Percentiles rank a stretch among this genome's conserved stretches.
Conservation (phyloP, 2,888 invertebrate genomes). For the Trichacis sp. region DNA sequence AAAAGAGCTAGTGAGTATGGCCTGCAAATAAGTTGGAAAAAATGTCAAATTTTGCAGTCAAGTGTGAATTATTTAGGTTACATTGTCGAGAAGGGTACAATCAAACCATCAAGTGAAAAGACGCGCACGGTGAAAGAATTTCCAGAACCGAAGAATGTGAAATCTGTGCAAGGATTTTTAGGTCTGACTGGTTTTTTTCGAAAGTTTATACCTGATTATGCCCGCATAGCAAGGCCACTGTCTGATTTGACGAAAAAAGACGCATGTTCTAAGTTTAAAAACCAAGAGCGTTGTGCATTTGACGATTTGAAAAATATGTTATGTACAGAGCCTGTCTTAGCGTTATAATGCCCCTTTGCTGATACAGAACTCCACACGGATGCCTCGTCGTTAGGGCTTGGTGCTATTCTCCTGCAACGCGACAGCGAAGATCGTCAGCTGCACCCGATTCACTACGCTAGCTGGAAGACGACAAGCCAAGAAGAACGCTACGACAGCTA, state of each 20-base stretch:
- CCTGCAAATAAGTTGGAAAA: constrained; percentile 8
- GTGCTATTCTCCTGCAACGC: constrained; percentile 23
- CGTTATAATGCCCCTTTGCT: constrained; percentile 9
- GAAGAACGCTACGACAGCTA: constrained; percentile 26
- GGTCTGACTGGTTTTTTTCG: constrained; percentile 25
- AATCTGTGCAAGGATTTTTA: constrained; percentile 19
- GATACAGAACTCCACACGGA: constrained; percentile 32
- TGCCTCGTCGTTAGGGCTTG: constrained; percentile 15
- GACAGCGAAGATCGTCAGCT: neutral
- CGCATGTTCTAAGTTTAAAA: constrained; percentile 15
- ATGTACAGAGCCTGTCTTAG: constrained; percentile 14
- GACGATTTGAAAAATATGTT: constrained; percentile 11
- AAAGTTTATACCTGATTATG: constrained; percentile 18
- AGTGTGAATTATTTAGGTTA: constrained; percentile 25
- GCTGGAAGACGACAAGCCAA: constrained; percentile 5
- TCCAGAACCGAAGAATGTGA: constrained; percentile 16
- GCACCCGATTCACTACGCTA: constrained; percentile 16
- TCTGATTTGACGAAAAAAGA: constrained; percentile 13
- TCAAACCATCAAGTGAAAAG: constrained; percentile 28
- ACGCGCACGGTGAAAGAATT: constrained; percentile 23
- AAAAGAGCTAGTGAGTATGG: neutral
- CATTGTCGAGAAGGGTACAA: constrained; percentile 10
- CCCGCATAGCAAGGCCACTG: constrained; percentile 21
- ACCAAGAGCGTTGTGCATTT: constrained; percentile 6
- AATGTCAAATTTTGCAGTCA: constrained; percentile 10